Percentiles rank a stretch among this genome's conserved stretches.
Conservation (phyloP, 30 jellyfish, hydroid and myxozoan genomes). For the Hydractinia symbiolongicarpus region DNA sequence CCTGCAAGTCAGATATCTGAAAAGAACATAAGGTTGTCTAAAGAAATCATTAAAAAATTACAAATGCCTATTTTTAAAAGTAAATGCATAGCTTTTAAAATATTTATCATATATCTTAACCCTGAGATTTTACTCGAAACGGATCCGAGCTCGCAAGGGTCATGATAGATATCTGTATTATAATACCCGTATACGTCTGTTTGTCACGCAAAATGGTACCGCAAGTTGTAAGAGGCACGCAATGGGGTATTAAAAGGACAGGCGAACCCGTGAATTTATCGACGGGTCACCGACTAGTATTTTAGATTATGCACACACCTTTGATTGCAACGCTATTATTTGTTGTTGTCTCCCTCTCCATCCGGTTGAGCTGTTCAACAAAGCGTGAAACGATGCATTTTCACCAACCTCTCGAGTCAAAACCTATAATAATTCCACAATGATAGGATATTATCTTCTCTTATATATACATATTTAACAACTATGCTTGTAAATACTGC, state of each 20-base stretch:
- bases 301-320: slow-evolving; percentile 29
- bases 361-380: slow-evolving; percentile 42
- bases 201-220: too few relatives aligned
- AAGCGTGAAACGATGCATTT: slow-evolving; percentile 60
- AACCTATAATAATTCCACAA: slow-evolving; percentile 33
- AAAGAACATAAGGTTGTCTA: neutral
- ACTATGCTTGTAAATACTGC: too few relatives aligned
- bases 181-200: too few relatives aligned
- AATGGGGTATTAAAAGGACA: too few relatives aligned
- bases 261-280: too few relatives aligned
- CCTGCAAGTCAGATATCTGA: slow-evolving; percentile 57
- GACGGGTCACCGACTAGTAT: too few relatives aligned
- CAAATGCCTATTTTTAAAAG: neutral
- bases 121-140: too few relatives aligned
- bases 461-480: too few relatives aligned
- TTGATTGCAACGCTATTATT: slow-evolving; percentile 60
- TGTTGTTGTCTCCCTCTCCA: slow-evolving; percentile 99
- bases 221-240: too few relatives aligned
- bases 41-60: too few relatives aligned
- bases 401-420: slow-evolving; percentile 87
- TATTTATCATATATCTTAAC: neutral
- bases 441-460: neutral
- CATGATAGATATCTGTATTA: too few relatives aligned
- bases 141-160: too few relatives aligned
- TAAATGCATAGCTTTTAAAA: neutral